Evolutionary conservation across 2,113 vertebrate genomes (phyloP).

Genomic region (Hippocampus barbouri): DNA sequence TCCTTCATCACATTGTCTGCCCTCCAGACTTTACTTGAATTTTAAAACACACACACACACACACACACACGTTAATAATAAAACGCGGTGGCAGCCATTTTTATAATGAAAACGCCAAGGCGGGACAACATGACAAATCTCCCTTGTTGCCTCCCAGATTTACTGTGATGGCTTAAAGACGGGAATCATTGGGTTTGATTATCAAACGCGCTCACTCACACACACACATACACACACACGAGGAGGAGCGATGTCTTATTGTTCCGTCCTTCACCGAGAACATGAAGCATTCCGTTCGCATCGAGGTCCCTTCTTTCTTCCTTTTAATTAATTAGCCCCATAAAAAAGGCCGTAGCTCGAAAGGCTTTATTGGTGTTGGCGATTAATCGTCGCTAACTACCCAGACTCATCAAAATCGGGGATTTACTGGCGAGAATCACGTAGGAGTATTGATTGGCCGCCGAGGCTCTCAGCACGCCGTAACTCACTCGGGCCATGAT

Average conservation of each 20-base stretch:
- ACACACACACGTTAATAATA: conserved; percentile 29
- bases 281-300: conserved; percentile 52
- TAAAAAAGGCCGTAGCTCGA: conserved; percentile 62
- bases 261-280: conserved; percentile 47
- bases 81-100: conserved; percentile 29
- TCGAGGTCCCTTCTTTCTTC: conserved; percentile 30
- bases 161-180: conserved; percentile 42
- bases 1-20: conserved; percentile 1
- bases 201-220: conserved; percentile 20
- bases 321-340: conserved; percentile 64
- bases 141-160: conserved; percentile 52
- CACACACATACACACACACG: conserved; percentile 18
- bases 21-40: conserved; percentile 10
- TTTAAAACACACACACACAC: neutral
- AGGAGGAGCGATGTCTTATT: conserved; percentile 61
- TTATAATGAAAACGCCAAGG: conserved; percentile 55
- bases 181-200: conserved; percentile 57
- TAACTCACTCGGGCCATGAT: conserved; percentile 62
- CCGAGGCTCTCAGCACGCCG: conserved; percentile 56
- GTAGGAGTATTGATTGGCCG: conserved; percentile 60
- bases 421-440: conserved; percentile 60
- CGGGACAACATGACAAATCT: conserved; percentile 52
- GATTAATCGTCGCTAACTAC: conserved; percentile 71
- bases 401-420: conserved; percentile 58
- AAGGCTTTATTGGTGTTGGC: conserved; percentile 69